phyloP scores from a whole-genome alignment of 53 echinoderm and acorn worm genomes.

The Temnopleurus reevesii region DNA sequence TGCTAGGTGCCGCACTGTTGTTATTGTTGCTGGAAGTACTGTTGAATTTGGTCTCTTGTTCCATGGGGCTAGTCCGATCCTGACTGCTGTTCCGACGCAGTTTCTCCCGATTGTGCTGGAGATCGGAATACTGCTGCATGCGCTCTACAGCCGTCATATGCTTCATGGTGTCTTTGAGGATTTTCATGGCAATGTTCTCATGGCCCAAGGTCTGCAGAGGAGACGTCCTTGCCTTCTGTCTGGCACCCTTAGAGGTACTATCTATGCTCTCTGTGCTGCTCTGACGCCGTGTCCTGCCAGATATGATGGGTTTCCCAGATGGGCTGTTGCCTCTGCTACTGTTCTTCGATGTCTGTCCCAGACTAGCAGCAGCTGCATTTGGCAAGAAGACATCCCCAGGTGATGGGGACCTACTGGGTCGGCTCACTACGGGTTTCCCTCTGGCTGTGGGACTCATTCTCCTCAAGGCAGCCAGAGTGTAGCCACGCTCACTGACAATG shows the following conservation, averaged over 20 bases:
- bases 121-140: constrained; percentile 82
- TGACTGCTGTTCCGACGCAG: constrained; percentile 6
- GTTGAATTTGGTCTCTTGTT: constrained; percentile 42
- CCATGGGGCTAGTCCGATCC: constrained; percentile 49
- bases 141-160: constrained; percentile 97
- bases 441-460: constrained; percentile 48
- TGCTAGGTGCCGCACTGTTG: neutral
- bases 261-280: constrained; percentile 54
- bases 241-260: constrained; percentile 56
- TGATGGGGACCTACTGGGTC: constrained; percentile 68
- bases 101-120: constrained; percentile 58
- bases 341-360: constrained; percentile 37
- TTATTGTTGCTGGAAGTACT: constrained; percentile 47
- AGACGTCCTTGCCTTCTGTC: constrained; percentile 59
- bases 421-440: neutral
- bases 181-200: constrained; percentile 90
- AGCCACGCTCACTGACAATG: constrained; percentile 52
- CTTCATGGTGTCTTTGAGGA: constrained; percentile 86
- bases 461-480: constrained; percentile 16
- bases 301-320: constrained; percentile 11
- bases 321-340: constrained; percentile 67
- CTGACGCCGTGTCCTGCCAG: constrained; percentile 57
- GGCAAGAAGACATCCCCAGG: constrained; percentile 80
- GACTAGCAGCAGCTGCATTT: constrained; percentile 25
- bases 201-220: constrained; percentile 63